Conservation (phyloP, 2,113 vertebrate genomes). For the Passer montanus region DNA sequence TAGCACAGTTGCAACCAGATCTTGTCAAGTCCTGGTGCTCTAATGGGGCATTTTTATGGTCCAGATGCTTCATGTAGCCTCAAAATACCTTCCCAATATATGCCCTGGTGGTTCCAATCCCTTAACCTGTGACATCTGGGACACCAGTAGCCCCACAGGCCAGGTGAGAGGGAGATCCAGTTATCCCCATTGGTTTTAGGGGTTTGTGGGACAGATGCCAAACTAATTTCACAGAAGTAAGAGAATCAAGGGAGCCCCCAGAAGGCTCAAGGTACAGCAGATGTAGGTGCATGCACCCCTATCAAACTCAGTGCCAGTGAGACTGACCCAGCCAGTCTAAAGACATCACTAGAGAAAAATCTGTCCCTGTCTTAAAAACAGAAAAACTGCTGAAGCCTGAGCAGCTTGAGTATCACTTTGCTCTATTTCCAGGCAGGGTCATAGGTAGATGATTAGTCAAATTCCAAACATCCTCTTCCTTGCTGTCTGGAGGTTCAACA, state of each 20-base stretch:
- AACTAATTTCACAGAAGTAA: not conserved
- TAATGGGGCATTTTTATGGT: not conserved
- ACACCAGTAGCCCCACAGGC: fast-evolving
- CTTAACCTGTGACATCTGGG: not conserved
- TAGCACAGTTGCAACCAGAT: not conserved
- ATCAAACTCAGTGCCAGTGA: not conserved
- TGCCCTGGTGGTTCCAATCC: not conserved
- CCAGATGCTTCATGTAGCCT: not conserved
- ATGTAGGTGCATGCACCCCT: not conserved
- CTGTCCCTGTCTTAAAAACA: not conserved
- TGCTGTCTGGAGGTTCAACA: constrained; percentile 40
- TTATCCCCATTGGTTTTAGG: not conserved
- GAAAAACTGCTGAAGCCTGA: not conserved
- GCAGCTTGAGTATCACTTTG: not conserved
- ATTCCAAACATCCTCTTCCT: constrained; percentile 75
- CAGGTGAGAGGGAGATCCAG: not conserved
- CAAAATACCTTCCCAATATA: not conserved
- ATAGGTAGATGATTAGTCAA: constrained; percentile 64
- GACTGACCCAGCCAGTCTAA: not conserved
- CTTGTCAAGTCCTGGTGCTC: not conserved
- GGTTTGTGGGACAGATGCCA: not conserved
- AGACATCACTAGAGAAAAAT: not conserved
- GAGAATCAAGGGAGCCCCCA: not conserved
- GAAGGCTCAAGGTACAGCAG: not conserved
- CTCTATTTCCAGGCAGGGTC: constrained; percentile 35